phyloP scores from a whole-genome alignment of 2,888 invertebrate genomes.

The Xiphydria camelus region DNA sequence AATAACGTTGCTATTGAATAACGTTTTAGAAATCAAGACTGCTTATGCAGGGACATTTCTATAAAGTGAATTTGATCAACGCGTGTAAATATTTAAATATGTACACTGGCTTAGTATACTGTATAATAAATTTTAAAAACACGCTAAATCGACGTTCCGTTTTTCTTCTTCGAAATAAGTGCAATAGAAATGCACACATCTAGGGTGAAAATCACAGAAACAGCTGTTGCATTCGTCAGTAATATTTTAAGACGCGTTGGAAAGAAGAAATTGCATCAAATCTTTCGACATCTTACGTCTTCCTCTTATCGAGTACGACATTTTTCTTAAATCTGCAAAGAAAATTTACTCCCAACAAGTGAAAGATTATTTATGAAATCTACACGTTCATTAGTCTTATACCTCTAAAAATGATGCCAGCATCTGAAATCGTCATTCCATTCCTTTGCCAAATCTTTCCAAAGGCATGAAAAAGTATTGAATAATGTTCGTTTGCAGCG shows the following conservation, averaged over 20 bases:
- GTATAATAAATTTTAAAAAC: slow-evolving; percentile 9
- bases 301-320: background rate
- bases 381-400: background rate
- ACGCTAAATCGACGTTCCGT: background rate
- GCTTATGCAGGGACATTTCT: background rate
- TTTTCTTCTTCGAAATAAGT: too few relatives aligned
- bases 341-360: background rate
- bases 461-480: slow-evolving; percentile 8
- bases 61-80: slow-evolving; percentile 1
- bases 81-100: slow-evolving; percentile 38
- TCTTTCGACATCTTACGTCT: slow-evolving; percentile 5
- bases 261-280: slow-evolving; percentile 2
- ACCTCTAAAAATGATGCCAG: slow-evolving; percentile 8
- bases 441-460: slow-evolving; percentile 6
- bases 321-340: slow-evolving; percentile 5
- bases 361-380: background rate
- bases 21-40: slow-evolving; percentile 14
- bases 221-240: too few relatives aligned
- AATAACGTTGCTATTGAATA: slow-evolving; percentile 16
- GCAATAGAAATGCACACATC: too few relatives aligned
- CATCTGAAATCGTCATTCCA: slow-evolving; percentile 6
- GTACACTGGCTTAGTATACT: slow-evolving; percentile 25
- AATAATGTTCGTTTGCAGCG: slow-evolving; percentile 5
- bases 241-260: too few relatives aligned
- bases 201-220: too few relatives aligned